Base-by-base conservation (phyloP, 30 jellyfish, hydroid and myxozoan genomes). In the Aurelia aurita region DNA sequence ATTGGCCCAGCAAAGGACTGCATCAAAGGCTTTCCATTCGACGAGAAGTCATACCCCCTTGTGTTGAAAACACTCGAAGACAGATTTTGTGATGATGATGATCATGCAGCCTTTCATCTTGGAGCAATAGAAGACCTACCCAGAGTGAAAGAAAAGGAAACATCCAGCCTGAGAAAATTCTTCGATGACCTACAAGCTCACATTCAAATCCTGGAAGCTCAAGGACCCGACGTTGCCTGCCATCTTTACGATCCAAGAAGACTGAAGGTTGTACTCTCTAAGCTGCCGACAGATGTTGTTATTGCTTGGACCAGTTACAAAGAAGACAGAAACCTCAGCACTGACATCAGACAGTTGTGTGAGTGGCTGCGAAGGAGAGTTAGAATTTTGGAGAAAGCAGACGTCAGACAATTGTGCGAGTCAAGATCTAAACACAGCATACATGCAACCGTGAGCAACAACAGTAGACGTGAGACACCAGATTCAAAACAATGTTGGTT, bases 271-370 rank as follows among this genome's bases (percentile, higher is more conserved):
- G 16, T 73, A 26, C 85, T 73, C 72, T 46, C 85, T 31, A 47
- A 73, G 72, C 85, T 73, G 64, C 85, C 85, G 29, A 14, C 85
- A n/a, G 85, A 46, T 73, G 85, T 73, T 73, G 85, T 73, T 73
- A 25, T 72, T 72, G 84, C 71, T 72, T 72, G 84, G 84, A 72
- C 70, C n/a, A 51, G 69, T 51, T 72, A 47, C 57, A 73, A 73
- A 28, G 85, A 73, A 73, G 85, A 73, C 85, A 73, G 53, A 73
- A 23, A 26, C 72, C 69, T 72, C 45, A 72, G 47, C 69, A 72
- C 68, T 43, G 70, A 72, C 71, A 72, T 72, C 25, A 16, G 84
- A 45, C 32, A 39, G 53, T 3, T 72, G 71, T 45, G 84, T 72
- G 84, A 72, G 84, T 43, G 84, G 84, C 84, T 46, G 71, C 84